Percentiles rank a stretch among this genome's conserved stretches.
Evolutionary conservation across 2,888 invertebrate genomes (phyloP).

Genomic region (Helobdella robusta): DNA sequence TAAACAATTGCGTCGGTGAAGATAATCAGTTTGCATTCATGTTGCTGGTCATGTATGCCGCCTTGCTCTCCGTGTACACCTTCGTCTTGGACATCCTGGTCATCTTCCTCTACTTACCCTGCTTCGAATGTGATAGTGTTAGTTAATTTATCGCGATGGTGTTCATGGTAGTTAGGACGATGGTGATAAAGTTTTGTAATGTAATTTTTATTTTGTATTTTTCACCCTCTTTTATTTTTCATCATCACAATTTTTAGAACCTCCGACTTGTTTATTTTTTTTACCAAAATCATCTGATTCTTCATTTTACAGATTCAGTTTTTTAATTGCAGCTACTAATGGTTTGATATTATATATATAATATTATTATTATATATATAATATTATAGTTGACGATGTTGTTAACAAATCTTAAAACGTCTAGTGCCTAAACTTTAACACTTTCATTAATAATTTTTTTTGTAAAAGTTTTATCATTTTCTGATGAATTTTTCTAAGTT

Average conservation of each 20-base stretch:
- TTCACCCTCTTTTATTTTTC: neutral
- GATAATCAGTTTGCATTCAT: slow-evolving; percentile 47
- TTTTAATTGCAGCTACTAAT: no score
- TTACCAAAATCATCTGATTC: neutral
- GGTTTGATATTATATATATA: no score
- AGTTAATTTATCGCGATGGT: neutral
- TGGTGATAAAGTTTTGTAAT: neutral
- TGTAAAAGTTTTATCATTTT: no score
- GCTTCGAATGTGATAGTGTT: slow-evolving; percentile 41
- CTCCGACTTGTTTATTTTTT: neutral
- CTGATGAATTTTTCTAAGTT: no score
- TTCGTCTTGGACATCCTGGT: slow-evolving; percentile 39
- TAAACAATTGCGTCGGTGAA: slow-evolving; percentile 50
- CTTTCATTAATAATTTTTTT: no score
- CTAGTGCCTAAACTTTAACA: no score
- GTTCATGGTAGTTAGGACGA: neutral
- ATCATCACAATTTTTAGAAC: neutral
- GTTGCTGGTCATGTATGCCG: slow-evolving; percentile 58
- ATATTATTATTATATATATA: no score
- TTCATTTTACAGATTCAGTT: no score
- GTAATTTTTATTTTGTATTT: neutral
- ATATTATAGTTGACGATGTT: no score
- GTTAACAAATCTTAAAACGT: no score
- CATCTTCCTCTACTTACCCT: slow-evolving; percentile 41
- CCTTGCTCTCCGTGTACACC: slow-evolving; percentile 38